A percentile compares a stretch with the other conserved stretches of the same genome.
Conservation (phyloP, 1,140 invertebrate species). For the Coptotermes formosanus region DNA sequence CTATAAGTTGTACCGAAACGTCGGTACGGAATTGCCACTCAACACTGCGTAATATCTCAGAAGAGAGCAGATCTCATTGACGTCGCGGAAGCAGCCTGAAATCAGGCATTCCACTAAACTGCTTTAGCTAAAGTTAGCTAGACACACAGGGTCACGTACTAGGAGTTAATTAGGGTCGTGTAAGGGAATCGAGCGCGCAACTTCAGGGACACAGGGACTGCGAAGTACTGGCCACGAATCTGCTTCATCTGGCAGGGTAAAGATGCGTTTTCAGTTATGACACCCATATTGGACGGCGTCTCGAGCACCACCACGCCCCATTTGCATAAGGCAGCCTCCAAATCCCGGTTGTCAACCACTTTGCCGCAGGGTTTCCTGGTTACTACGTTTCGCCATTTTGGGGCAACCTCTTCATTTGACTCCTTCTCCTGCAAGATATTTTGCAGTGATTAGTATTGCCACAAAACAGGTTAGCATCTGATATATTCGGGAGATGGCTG, state of each 20-base stretch:
- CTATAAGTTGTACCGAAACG: no score
- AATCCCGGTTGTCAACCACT: neutral
- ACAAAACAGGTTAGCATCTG: no score
- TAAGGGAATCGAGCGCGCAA: neutral
- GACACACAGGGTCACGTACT: neutral
- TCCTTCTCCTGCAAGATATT: neutral
- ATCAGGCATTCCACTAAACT: no score
- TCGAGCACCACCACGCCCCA: neutral
- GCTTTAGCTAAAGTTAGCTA: neutral
- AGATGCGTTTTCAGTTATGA: neutral
- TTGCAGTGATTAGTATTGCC: neutral
- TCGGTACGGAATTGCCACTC: no score
- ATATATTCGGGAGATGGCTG: no score
- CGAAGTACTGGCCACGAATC: conserved; percentile 7
- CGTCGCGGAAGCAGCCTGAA: no score
- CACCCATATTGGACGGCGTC: neutral
- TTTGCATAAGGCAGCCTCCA: neutral
- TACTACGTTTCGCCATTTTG: neutral
- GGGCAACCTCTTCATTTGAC: neutral
- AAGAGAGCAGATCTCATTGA: no score
- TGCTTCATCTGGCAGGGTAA: neutral
- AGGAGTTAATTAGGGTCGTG: neutral
- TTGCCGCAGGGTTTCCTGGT: neutral
- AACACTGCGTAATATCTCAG: no score
- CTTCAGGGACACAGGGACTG: neutral